These are phyloP conservation scores for Gila orcuttii DNA, from an alignment of 2,113 vertebrate species.

Conservation along the genomic window DNA sequence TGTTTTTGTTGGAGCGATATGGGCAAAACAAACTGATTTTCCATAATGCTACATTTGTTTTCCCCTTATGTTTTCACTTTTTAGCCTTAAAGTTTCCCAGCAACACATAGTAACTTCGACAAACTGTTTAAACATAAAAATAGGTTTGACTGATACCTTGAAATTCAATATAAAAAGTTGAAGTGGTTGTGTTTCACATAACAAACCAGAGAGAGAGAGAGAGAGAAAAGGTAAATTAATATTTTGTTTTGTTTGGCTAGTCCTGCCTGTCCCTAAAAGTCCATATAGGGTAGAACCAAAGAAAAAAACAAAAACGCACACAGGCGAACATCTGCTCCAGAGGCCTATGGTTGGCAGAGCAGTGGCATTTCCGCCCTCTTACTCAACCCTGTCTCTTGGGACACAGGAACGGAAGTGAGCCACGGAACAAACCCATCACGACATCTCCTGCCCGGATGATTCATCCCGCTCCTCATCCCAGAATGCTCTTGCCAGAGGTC, in stretches of 20 bases:
- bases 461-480: slow-evolving; percentile 66
- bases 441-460: slow-evolving; percentile 70
- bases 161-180: slow-evolving; percentile 21
- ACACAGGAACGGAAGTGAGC: slow-evolving; percentile 55
- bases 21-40: slow-evolving; percentile 41
- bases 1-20: neutral
- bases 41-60: neutral
- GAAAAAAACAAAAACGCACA: neutral
- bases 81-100: slow-evolving; percentile 3
- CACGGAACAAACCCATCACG: slow-evolving; percentile 46
- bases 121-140: slow-evolving; percentile 22
- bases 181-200: neutral
- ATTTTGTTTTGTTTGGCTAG: slow-evolving; percentile 11
- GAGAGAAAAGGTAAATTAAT: neutral
- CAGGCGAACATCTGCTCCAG: slow-evolving; percentile 52
- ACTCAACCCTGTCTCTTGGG: slow-evolving; percentile 55
- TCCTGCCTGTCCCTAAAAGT: slow-evolving; percentile 12
- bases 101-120: neutral
- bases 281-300: slow-evolving; percentile 7
- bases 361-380: slow-evolving; percentile 56
- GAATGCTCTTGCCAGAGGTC: slow-evolving; percentile 67
- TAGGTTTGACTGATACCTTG: neutral
- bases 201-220: too few relatives aligned
- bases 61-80: slow-evolving; percentile 38
- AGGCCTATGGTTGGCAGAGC: slow-evolving; percentile 46